Conservation (phyloP, 2,797 vertebrate genomes). For the Arremon aurantiirostris region DNA sequence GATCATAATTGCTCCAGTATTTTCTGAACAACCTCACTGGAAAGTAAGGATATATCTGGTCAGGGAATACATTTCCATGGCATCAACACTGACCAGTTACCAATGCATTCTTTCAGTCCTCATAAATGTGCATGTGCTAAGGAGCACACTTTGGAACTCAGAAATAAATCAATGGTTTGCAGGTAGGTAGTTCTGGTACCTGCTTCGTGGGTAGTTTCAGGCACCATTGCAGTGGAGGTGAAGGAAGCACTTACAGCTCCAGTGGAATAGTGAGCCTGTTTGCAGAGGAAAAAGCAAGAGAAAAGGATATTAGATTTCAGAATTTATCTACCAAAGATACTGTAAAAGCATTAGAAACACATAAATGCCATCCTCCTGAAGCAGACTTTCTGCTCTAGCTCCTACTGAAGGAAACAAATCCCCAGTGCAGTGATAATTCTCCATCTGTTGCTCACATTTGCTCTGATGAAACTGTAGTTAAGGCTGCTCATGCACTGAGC, state of each 20-base stretch:
- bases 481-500: not conserved
- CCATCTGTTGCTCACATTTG: not conserved
- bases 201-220: constrained; percentile 90
- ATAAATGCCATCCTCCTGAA: not conserved
- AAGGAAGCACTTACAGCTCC: constrained; percentile 95
- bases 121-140: not conserved
- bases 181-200: constrained; percentile 71
- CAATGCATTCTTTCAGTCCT: not conserved
- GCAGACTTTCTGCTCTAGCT: not conserved
- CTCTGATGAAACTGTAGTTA: not conserved
- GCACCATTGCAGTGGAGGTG: constrained; percentile 95
- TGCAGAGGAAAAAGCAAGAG: not conserved
- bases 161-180: not conserved
- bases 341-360: not conserved
- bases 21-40: not conserved
- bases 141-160: not conserved
- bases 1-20: not conserved
- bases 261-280: constrained; percentile 96
- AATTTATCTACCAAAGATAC: not conserved
- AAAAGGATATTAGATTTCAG: not conserved
- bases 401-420: not conserved
- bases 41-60: not conserved
- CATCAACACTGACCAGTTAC: not conserved
- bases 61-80: not conserved
- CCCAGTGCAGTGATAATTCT: not conserved